Conservation (phyloP, 35 echinoderm and acorn worm species). For the Lytechinus variegatus region DNA sequence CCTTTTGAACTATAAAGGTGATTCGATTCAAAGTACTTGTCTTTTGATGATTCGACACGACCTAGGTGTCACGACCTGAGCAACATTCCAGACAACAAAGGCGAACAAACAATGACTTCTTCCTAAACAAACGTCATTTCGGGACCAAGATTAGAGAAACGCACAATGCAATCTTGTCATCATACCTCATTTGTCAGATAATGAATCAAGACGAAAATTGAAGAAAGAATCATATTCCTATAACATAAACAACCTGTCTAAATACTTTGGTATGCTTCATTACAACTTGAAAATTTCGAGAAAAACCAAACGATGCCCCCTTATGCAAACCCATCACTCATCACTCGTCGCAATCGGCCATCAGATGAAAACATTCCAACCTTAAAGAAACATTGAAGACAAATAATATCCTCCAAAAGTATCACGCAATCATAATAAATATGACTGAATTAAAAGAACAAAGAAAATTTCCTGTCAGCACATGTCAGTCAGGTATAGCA, state of each 20-base stretch:
- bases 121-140: not conserved
- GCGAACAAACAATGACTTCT: not conserved
- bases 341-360: not conserved
- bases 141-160: not conserved
- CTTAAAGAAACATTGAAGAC: not conserved
- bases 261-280: not conserved
- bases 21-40: too few species aligned
- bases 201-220: not conserved
- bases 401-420: not conserved
- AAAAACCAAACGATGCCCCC: not conserved
- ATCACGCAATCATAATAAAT: not conserved
- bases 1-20: too few species aligned
- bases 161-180: not conserved
- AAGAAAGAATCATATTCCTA: not conserved
- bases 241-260: not conserved
- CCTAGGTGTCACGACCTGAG: not conserved
- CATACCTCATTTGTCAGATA: not conserved
- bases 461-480: not conserved
- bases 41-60: not conserved
- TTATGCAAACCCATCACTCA: not conserved
- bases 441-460: not conserved
- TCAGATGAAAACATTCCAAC: not conserved
- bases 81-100: not conserved
- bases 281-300: not conserved
- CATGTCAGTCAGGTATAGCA: not conserved